Evolutionary conservation across 2,797 vertebrate genomes (phyloP), one percentile per base, ranked within the genome.

Genomic region (Nannoperca obscura): DNA sequence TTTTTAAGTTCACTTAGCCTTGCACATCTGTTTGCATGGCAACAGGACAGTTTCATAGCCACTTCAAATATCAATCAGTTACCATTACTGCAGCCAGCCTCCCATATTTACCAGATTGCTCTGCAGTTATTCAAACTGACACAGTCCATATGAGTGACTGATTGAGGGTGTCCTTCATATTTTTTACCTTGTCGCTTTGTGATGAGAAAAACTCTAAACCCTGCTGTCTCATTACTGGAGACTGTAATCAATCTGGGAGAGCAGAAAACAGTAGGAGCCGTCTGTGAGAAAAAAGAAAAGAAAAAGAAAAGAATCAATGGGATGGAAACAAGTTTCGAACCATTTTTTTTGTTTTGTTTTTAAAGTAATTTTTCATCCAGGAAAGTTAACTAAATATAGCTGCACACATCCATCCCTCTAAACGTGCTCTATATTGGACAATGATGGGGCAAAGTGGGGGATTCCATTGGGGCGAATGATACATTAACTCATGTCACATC

Each of bases 41-140:
- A 82, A 67, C 57, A 65, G 59, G n/a, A 24, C 54, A n/a, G 30
- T 53, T 82, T 88, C 62, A 73, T 2, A 19, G 54, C 59, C 53
- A 57, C 65, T 75, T 71, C 70, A 78, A 84, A 80, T 58, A 88
- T 84, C 76, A 84, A 77, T 89, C 82, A 77, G 68, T 83, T 79
- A 32, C 27, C 59, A 79, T 91, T 81, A 85, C 70, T 11, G 58
- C 58, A 57, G 58, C 63, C 80, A 42, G 76, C 53, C 73, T 54
- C 66, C 61, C 52, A 34, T 80, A 80, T 88, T 86, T 66, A 85
- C 63, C 66, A 58, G 46, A 71, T 50, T 49, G 57, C 80, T 74
- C 53, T 55, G 78, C 85, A 83, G 53, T 80, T 88, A 89, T 78
- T 88, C 72, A 89, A 78, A 82, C 74, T 83, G 87, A 88, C 86